Base-by-base conservation (phyloP, 1,140 invertebrate genomes). In the Atta texana region DNA sequence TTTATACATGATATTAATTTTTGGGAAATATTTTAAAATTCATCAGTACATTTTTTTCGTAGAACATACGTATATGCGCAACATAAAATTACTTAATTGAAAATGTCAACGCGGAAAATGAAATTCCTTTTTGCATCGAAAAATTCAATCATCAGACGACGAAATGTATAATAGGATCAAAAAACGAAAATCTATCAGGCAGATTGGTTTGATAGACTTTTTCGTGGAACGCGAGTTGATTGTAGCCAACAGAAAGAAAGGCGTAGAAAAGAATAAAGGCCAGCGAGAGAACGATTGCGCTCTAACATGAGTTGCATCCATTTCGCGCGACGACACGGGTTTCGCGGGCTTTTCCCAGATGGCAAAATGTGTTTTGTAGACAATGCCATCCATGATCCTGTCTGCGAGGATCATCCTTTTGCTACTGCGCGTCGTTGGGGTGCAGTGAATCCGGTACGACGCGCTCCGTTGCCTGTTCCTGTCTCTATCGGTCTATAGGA, bases 381-480 rank as follows among this genome's bases (percentile, higher is more conserved):
- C 80, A 74, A 84, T 74, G 55, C 80, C 82, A 88, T 89, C 80
- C 87, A 57, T 88, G 87, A 89, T 88, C 88, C 72, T 88, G 87
- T 89, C 88, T 78, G 57, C 64, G 72, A 28, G 87, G 87, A 89
- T 89, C 72, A 89, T 88, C 87, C 88, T 72, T 78, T 86, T 53
- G 55, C 88, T 24, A 57, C 12, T 75, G 80, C 74, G 87, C 57
- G 69, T 49, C 69, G 80, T 75, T 39, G 82, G 87, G 7, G 24
- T 74, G 80, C 64, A 21, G 39, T 74, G 80, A 84, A 61, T 84
- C 55, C 80, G 57, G 14, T 24, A 51, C 87, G 71, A 89, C 78
- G 88, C 78, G 88, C 87, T 88, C 57, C 69, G 71, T 28, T 87
- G 63, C 14, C 39, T 39, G 63, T 76, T 59, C 88, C 88, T 55